Conservation (phyloP, 1,140 invertebrate species). For the Archegozetes longisetosus region DNA sequence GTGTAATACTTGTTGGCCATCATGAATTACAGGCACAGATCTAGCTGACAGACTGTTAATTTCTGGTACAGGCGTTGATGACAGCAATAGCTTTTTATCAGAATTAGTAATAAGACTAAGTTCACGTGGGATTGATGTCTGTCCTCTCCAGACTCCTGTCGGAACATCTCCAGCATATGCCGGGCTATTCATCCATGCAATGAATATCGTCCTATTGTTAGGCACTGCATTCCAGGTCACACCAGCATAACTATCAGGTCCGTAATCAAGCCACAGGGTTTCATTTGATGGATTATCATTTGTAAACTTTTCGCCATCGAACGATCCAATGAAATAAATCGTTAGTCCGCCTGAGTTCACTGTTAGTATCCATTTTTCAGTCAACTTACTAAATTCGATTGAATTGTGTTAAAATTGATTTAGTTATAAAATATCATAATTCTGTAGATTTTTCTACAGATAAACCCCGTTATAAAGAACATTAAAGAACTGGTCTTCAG, state of each 20-base stretch:
- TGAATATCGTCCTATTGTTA: background rate
- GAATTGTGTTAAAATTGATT: too few relatives aligned
- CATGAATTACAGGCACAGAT: too few relatives aligned
- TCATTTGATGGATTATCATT: background rate
- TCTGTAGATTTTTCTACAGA: too few relatives aligned
- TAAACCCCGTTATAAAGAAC: too few relatives aligned
- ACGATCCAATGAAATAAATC: slow-evolving; percentile 12
- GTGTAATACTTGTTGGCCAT: too few relatives aligned
- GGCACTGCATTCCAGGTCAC: background rate
- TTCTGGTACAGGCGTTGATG: background rate
- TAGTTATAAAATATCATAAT: too few relatives aligned
- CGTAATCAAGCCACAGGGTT: slow-evolving; percentile 10
- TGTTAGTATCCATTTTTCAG: background rate
- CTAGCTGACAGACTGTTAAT: too few relatives aligned
- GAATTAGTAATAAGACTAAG: background rate
- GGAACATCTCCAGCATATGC: background rate
- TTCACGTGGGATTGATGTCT: slow-evolving; percentile 3
- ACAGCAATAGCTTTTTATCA: background rate
- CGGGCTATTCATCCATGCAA: slow-evolving; percentile 13
- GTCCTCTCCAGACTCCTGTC: slow-evolving; percentile 12
- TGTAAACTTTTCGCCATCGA: slow-evolving; percentile 9
- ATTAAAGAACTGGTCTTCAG: too few relatives aligned
- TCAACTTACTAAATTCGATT: background rate
- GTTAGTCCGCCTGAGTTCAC: slow-evolving; percentile 5
- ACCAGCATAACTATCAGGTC: slow-evolving; percentile 13